Conservation (phyloP, 1,140 invertebrate species). For the Pentalonia nigronervosa region DNA sequence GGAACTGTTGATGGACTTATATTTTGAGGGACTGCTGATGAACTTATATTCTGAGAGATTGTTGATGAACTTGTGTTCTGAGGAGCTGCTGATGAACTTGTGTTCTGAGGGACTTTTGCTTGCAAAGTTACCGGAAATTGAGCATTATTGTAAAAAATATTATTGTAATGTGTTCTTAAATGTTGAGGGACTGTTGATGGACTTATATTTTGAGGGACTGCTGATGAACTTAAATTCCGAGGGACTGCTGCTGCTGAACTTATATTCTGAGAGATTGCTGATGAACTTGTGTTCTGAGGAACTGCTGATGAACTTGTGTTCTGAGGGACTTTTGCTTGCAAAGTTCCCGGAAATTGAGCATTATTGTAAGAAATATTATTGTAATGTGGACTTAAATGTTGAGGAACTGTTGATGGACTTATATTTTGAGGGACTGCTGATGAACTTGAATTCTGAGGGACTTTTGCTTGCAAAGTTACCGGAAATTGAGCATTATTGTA, state of each 20-base stretch:
- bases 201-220: too few relatives aligned
- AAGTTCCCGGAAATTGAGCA: neutral
- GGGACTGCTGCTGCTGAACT: neutral
- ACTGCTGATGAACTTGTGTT: neutral
- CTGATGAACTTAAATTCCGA: neutral
- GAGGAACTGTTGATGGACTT: too few relatives aligned
- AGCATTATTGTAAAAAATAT: neutral
- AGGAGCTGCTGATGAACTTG: neutral
- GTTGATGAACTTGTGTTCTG: too few relatives aligned
- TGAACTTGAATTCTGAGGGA: too few relatives aligned
- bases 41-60: neutral
- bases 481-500: too few relatives aligned
- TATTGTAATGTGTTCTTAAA: neutral
- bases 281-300: too few relatives aligned
- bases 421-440: too few relatives aligned
- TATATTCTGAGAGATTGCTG: too few relatives aligned
- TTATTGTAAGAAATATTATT: neutral
- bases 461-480: too few relatives aligned
- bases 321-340: neutral
- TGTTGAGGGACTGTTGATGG: neutral
- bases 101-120: neutral
- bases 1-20: neutral
- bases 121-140: neutral
- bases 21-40: too few relatives aligned
- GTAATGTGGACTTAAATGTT: neutral